phyloP scores from a whole-genome alignment of 1,140 invertebrate genomes.

The Heliconius himera region DNA sequence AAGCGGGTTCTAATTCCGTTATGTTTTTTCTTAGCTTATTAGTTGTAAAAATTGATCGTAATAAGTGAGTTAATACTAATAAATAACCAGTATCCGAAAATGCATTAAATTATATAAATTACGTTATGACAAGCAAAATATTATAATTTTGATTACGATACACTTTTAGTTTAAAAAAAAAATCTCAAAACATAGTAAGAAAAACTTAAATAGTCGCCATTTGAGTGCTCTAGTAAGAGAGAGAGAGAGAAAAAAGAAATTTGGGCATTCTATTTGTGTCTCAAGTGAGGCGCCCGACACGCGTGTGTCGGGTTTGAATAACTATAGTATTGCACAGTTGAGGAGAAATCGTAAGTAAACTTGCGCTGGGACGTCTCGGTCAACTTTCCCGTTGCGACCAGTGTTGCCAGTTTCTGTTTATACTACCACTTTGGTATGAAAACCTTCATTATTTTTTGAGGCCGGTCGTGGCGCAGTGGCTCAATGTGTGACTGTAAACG shows the following conservation, averaged over 20 bases:
- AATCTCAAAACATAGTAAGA: no score
- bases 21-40: background rate
- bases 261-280: conserved; percentile 11
- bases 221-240: background rate
- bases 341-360: conserved; percentile 33
- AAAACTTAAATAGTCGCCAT: no score
- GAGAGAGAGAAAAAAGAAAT: background rate
- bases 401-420: conserved; percentile 20
- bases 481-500: no score
- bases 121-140: no score
- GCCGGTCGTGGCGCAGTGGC: no score
- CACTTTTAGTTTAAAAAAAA: no score
- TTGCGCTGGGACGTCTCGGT: conserved; percentile 23
- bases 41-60: background rate
- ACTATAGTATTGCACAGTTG: conserved; percentile 10
- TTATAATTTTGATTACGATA: no score
- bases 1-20: background rate
- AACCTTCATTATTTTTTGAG: background rate
- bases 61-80: no score
- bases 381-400: conserved; percentile 24
- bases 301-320: conserved; percentile 24
- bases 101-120: background rate
- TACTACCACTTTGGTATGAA: background rate
- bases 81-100: background rate
- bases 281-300: conserved; percentile 7